A percentile compares a stretch with the other conserved stretches of the same genome.
These are phyloP conservation scores for Ectropis crepuscularia DNA, from an alignment of 2,888 invertebrate species.

Conservation along the genomic window DNA sequence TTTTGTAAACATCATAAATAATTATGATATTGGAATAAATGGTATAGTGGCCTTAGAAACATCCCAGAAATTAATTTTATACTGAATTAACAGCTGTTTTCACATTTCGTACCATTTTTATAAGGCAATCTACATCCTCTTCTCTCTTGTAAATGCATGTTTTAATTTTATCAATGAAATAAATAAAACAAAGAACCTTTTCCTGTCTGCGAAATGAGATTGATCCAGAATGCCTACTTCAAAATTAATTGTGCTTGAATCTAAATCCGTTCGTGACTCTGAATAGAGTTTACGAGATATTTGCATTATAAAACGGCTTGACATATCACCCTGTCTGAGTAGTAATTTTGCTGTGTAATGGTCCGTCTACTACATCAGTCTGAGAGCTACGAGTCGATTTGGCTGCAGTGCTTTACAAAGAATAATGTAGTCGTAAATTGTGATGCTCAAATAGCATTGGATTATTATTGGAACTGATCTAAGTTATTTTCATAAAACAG, in stretches of 20 bases:
- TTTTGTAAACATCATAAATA: too few species aligned
- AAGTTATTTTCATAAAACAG: too few species aligned
- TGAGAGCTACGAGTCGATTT: conserved; percentile 21
- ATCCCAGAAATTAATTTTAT: too few species aligned
- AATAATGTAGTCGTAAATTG: background rate
- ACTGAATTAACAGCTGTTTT: too few species aligned
- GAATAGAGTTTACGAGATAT: conserved; percentile 70
- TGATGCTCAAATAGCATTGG: too few species aligned
- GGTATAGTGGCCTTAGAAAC: too few species aligned
- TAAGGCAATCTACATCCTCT: too few species aligned
- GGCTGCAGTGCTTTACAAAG: conserved; percentile 4
- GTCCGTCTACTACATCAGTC: conserved; percentile 57
- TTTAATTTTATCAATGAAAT: background rate
- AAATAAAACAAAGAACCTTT: conserved; percentile 23
- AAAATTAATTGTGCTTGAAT: conserved; percentile 55
- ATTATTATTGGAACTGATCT: too few species aligned
- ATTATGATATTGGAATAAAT: too few species aligned
- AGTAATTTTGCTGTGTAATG: conserved; percentile 79
- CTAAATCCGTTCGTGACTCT: conserved; percentile 59
- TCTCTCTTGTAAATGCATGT: background rate
- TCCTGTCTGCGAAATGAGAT: conserved; percentile 16
- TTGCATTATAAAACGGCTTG: conserved; percentile 74
- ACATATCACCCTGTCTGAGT: conserved; percentile 67
- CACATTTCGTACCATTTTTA: too few species aligned
- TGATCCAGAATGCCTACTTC: conserved; percentile 35